phyloP scores from a whole-genome alignment of 2,888 invertebrate genomes.

The Polyommatus icarus region DNA sequence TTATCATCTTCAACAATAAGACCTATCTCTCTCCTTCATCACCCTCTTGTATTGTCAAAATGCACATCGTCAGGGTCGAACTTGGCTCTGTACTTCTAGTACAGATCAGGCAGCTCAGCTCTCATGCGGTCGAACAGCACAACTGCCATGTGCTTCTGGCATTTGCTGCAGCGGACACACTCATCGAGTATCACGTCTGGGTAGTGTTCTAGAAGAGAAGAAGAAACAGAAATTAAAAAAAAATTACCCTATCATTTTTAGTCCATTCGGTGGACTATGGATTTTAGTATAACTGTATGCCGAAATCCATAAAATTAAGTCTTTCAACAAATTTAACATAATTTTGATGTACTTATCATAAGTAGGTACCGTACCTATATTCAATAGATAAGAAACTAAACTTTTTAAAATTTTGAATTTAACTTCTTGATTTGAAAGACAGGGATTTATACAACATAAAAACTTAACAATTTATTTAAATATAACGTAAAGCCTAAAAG shows the following conservation, averaged over 20 bases:
- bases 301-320: no score
- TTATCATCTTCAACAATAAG: not conserved
- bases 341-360: no score
- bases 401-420: no score
- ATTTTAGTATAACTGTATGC: no score
- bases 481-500: no score
- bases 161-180: not conserved
- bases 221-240: not conserved
- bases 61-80: constrained; percentile 7
- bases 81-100: not conserved
- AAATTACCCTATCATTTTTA: no score
- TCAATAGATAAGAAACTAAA: no score
- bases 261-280: not conserved
- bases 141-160: not conserved
- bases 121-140: not conserved
- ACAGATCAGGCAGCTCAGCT: not conserved
- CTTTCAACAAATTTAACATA: no score
- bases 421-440: no score
- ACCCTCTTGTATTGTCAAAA: not conserved
- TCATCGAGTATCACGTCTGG: not conserved
- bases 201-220: constrained; percentile 6
- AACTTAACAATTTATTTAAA: no score
- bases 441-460: no score
- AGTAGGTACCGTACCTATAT: no score
- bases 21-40: not conserved